Conservation (phyloP, 30 jellyfish, hydroid and myxozoan genomes). For the Chironex yamaguchii region DNA sequence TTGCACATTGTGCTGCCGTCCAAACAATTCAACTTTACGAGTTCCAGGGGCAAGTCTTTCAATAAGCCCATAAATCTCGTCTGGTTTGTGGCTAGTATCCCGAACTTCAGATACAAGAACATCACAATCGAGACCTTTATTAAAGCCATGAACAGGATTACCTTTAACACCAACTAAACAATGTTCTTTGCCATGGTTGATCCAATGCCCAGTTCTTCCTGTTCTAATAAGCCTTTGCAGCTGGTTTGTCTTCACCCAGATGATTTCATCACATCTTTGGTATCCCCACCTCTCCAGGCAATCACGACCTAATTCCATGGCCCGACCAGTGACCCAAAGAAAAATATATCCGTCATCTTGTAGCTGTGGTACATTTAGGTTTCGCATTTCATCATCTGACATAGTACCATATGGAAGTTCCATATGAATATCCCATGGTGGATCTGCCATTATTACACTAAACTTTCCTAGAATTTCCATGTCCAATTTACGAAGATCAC, state of each 20-base stretch:
- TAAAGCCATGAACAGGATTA: conserved; percentile 71
- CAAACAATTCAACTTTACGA: conserved; percentile 93
- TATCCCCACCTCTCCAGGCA: conserved; percentile 97
- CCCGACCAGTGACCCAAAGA: conserved; percentile 99
- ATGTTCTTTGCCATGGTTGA: conserved; percentile 99
- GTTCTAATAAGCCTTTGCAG: conserved; percentile 96
- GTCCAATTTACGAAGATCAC: conserved; percentile 95
- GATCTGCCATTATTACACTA: conserved; percentile 99
- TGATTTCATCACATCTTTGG: conserved; percentile 89
- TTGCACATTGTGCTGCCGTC: conserved; percentile 98
- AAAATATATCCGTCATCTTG: conserved; percentile 96
- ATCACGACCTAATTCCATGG: conserved; percentile 99
- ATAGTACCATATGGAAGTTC: conserved; percentile 99
- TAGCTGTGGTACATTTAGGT: conserved; percentile 72
- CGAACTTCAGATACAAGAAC: conserved; percentile 99
- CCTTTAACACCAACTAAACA: conserved; percentile 99
- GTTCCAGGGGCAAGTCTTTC: conserved; percentile 98
- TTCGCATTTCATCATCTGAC: conserved; percentile 98
- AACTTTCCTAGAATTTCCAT: conserved; percentile 94
- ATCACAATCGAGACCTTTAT: conserved; percentile 88
- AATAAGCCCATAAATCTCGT: conserved; percentile 94
- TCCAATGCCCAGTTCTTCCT: conserved; percentile 99
- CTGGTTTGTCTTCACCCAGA: conserved; percentile 99
- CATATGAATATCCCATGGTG: conserved; percentile 99
- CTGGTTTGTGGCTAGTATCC: conserved; percentile 99